Conservation (phyloP, 2,888 invertebrate genomes). For the Danaus chrysippus region DNA sequence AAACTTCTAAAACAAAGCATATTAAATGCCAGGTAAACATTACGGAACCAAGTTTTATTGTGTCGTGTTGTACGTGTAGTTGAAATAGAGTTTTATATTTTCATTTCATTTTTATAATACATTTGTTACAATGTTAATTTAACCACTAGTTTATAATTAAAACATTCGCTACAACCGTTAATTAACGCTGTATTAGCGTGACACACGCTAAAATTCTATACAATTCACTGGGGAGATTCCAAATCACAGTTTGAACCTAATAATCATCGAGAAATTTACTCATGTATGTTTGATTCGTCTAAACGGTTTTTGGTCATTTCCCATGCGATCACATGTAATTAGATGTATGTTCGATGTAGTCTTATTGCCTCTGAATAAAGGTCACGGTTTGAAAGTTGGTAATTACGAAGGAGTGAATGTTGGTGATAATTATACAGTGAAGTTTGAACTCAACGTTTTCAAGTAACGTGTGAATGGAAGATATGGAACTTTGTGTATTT, state of each 20-base stretch:
- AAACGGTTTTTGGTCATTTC: constrained; percentile 72
- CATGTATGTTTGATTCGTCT: constrained; percentile 68
- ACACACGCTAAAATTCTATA: constrained; percentile 35
- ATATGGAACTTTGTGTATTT: neutral
- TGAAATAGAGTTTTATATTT: no score
- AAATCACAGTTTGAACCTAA: constrained; percentile 61
- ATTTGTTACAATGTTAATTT: neutral
- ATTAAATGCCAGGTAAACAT: no score
- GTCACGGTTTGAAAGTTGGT: constrained; percentile 35
- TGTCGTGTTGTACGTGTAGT: no score
- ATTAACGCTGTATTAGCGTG: constrained; percentile 14
- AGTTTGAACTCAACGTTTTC: neutral
- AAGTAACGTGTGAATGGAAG: neutral
- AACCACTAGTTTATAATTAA: neutral
- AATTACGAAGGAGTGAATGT: constrained; percentile 70
- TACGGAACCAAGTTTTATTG: no score
- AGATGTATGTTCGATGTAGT: constrained; percentile 35
- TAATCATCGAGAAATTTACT: constrained; percentile 66
- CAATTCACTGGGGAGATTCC: constrained; percentile 57
- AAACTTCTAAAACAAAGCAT: no score
- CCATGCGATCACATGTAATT: constrained; percentile 62
- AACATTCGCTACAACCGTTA: neutral
- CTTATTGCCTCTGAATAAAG: constrained; percentile 38
- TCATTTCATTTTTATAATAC: neutral
- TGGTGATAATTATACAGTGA: constrained; percentile 57